Evolutionary conservation across 2,888 invertebrate genomes (phyloP), one percentile per base, ranked within the genome.

Genomic region (Amphipyra tragopoginis): DNA sequence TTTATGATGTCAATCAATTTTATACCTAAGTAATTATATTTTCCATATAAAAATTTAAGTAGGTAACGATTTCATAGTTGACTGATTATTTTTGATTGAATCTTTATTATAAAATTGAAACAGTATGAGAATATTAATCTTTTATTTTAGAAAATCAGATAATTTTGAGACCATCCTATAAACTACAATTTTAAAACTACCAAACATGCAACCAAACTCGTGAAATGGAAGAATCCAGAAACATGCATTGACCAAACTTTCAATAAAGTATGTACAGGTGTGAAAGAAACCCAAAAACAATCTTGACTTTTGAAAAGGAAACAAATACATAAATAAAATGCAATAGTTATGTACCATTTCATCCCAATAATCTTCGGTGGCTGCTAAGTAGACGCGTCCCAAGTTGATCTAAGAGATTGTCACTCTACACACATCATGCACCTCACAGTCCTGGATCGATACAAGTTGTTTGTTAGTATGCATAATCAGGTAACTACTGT

Each of bases 401-500:
- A 82, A 87, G 83, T 86, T 82, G 86, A 83, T 81, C 82, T 83
- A 88, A 85, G 79, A 75, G 78, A 79, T 70, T 83, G 83, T 88
- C 90, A 89, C 86, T 87, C 86, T 86, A 88, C 79, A 85, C 80
- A 87, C 88, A 87, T 89, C 94, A 94, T 94, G 94, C 94, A 93
- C 92, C 90, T 91, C 90, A 93, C 82, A 83, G 85, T 89, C 94
- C 94, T 94, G 94, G 75, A 91, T 91, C 84, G 93, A 92, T 88
- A 88, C 87, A 93, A 91, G 86, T 86, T 75, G 75, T 82, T 79
- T 88, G 93, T 94, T 94, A 94, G 93, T 93, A 89, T 77, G 83
- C 73, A 84, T 75, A 66, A 48, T 68, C 65, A 66, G 61, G 61
- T 66, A 50, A 65, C 79, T 72, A 70, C 77, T 70, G 68, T 79